A percentile compares a stretch with the other conserved stretches of the same genome.
Conservation (phyloP, 2,113 vertebrate species). For the Mirza zaza region DNA sequence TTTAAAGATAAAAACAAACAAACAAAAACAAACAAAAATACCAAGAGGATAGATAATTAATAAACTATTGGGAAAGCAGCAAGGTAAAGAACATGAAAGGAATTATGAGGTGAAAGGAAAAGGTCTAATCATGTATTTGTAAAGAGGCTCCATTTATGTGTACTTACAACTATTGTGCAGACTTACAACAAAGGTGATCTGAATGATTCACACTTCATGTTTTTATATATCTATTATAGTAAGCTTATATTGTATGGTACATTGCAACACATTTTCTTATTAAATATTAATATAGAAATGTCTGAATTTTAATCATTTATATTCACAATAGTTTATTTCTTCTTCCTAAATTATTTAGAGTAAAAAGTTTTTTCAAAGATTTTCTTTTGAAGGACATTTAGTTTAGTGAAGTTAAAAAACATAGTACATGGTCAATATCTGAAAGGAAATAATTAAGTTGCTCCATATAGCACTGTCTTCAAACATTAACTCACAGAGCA, state of each 20-base stretch:
- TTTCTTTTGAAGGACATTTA: conserved; percentile 60
- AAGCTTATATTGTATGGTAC: conserved; percentile 19
- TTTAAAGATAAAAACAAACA: background rate
- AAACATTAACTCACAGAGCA: background rate
- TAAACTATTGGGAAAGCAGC: background rate
- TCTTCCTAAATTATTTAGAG: conserved; percentile 58
- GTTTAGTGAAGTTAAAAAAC: conserved; percentile 32
- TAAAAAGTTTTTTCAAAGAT: conserved; percentile 33
- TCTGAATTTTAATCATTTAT: conserved; percentile 58
- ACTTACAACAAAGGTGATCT: background rate
- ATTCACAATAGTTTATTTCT: conserved; percentile 51
- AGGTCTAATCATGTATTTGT: background rate
- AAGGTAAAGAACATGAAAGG: background rate
- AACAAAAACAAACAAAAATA: background rate
- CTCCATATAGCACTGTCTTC: background rate
- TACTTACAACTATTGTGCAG: background rate
- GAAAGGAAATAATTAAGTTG: background rate
- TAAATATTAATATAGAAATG: conserved; percentile 67
- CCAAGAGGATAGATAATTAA: background rate
- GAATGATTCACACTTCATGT: conserved; percentile 49
- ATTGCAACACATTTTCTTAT: conserved; percentile 58
- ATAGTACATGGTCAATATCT: background rate
- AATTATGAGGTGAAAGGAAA: background rate
- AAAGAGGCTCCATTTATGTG: background rate
- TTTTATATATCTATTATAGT: conserved; percentile 42